phyloP scores from a whole-genome alignment of 2,888 invertebrate genomes.

The Stenotaenia linearis region DNA sequence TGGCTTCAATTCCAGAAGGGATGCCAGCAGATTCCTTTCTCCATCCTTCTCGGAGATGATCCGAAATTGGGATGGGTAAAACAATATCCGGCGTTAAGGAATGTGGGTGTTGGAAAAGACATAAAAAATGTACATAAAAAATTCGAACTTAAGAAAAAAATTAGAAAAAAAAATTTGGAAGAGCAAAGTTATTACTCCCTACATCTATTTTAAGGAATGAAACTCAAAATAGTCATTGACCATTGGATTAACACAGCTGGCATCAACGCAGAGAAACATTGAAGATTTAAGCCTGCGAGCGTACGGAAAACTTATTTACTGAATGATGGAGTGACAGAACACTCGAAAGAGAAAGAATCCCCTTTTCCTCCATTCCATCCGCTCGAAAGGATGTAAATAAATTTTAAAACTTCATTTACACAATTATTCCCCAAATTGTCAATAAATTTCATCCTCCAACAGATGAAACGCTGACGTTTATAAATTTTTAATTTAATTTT shows the following conservation, averaged over 20 bases:
- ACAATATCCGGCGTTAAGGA: not conserved
- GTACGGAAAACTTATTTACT: not conserved
- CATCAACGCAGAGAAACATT: not conserved
- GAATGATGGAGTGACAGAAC: not conserved
- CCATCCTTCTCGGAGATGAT: not conserved
- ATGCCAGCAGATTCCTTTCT: constrained; percentile 18
- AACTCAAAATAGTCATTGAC: not conserved
- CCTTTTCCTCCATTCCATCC: not conserved
- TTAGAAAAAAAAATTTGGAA: not conserved
- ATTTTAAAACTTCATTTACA: too few relatives aligned
- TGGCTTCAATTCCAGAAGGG: constrained; percentile 17
- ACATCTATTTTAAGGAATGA: not conserved
- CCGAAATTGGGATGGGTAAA: constrained; percentile 3
- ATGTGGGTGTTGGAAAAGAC: not conserved
- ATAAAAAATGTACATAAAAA: not conserved
- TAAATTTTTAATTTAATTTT: not conserved
- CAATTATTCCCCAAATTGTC: too few relatives aligned
- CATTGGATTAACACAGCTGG: constrained; percentile 20
- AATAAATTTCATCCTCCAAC: not conserved
- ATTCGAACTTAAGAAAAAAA: not conserved
- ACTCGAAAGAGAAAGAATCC: not conserved
- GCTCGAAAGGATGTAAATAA: not conserved
- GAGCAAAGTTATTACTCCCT: not conserved
- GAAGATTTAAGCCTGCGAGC: not conserved
- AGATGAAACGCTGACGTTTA: not conserved